Conservation (phyloP, 2,888 invertebrate genomes). For the Fragum sueziense region DNA sequence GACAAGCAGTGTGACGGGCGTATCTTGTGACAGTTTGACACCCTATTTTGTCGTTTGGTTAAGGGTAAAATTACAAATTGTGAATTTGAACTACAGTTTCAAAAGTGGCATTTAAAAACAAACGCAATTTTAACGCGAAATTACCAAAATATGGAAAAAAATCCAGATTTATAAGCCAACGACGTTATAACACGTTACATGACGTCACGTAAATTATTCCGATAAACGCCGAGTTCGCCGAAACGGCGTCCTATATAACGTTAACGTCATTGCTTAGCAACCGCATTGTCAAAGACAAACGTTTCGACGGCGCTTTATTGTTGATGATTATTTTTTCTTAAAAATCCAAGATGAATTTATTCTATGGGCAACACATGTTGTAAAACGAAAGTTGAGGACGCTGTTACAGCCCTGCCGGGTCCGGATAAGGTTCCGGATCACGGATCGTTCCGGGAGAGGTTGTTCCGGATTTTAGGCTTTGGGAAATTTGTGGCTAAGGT, state of each 20-base stretch:
- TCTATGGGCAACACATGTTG: constrained; percentile 6
- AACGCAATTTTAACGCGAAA: no score
- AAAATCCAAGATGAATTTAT: not conserved
- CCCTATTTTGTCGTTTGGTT: no score
- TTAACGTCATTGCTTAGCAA: not conserved
- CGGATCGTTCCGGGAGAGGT: not conserved
- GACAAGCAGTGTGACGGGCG: no score
- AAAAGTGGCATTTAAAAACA: no score
- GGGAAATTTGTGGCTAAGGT: constrained; percentile 8
- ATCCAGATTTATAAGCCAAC: no score
- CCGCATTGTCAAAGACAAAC: not conserved
- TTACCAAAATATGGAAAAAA: no score
- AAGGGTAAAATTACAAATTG: no score
- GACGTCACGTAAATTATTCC: constrained; percentile 11
- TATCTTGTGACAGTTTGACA: no score
- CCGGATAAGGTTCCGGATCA: no score
- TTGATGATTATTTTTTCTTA: not conserved
- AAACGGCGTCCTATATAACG: not conserved
- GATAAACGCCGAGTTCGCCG: not conserved
- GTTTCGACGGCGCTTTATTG: not conserved
- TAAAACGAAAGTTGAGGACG: not conserved
- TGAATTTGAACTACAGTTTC: no score
- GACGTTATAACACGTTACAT: no score
- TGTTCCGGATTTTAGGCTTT: not conserved
- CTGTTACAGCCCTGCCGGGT: not conserved